Conservation (phyloP, 2,888 invertebrate genomes). For the Furcula furcula region DNA sequence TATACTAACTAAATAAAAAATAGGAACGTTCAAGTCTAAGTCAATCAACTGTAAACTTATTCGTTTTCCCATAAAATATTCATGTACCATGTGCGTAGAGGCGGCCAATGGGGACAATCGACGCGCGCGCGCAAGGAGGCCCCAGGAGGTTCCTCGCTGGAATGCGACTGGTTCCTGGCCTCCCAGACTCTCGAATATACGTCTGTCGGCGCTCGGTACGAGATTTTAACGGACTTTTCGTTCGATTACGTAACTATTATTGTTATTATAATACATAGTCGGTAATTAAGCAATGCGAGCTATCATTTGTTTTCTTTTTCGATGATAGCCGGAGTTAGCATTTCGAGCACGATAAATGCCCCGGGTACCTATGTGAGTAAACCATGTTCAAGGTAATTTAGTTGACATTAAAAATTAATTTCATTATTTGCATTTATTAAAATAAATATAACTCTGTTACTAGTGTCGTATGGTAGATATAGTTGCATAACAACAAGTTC, state of each 20-base stretch:
- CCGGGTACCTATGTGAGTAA: too few species aligned
- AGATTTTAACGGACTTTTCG: not conserved
- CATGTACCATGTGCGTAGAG: slow-evolving; percentile 1
- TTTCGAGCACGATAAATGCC: too few species aligned
- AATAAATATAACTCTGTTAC: too few species aligned
- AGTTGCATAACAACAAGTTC: too few species aligned
- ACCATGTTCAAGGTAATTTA: too few species aligned
- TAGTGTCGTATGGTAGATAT: too few species aligned
- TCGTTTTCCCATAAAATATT: not conserved
- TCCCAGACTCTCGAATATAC: slow-evolving; percentile 7
- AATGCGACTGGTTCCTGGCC: slow-evolving; percentile 18
- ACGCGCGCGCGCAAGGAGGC: slow-evolving; percentile 3
- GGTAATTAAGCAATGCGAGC: not conserved
- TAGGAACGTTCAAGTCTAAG: not conserved
- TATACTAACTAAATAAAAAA: not conserved
- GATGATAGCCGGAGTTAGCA: too few species aligned
- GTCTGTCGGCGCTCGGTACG: not conserved
- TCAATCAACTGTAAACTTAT: not conserved
- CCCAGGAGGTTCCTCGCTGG: slow-evolving; percentile 11
- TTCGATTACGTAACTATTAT: not conserved
- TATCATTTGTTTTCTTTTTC: not conserved
- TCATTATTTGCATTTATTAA: too few species aligned
- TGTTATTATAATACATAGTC: not conserved
- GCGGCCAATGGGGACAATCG: not conserved
- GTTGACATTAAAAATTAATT: too few species aligned